Evolutionary conservation across 2,113 vertebrate genomes (phyloP).

Genomic region (Hippocampus comes): DNA sequence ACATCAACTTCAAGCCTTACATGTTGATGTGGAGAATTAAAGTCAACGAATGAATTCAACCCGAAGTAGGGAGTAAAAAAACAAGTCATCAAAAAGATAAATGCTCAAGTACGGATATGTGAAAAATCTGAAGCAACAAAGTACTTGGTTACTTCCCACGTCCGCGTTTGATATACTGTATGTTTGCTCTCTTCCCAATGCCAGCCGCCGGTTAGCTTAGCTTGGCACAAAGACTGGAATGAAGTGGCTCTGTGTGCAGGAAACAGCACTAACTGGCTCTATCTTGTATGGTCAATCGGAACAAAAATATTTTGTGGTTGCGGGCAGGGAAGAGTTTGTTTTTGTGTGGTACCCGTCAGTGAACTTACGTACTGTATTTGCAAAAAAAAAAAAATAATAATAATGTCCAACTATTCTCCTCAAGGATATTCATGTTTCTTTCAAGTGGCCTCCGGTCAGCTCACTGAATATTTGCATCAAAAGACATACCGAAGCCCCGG

Average conservation of each 20-base stretch:
- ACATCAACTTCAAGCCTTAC: too few species aligned
- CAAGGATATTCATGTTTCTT: background rate
- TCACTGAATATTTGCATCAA: too few species aligned
- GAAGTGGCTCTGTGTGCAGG: background rate
- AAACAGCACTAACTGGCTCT: background rate
- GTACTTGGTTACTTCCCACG: background rate
- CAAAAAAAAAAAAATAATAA: background rate
- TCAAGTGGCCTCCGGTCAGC: background rate
- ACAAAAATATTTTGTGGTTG: conserved; percentile 1
- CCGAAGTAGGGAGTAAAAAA: too few species aligned
- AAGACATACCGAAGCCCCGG: background rate
- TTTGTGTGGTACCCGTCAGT: background rate
- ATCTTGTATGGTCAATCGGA: background rate
- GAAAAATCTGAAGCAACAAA: background rate
- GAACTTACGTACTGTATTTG: background rate
- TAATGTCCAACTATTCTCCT: background rate
- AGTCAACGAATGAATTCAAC: too few species aligned
- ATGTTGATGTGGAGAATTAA: too few species aligned
- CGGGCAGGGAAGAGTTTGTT: background rate
- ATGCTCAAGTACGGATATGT: background rate
- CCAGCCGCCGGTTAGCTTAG: conserved; percentile 6
- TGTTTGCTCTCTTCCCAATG: background rate
- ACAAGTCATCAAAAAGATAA: too few species aligned
- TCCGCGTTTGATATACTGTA: background rate
- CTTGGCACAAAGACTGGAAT: conserved; percentile 8